Conservation (phyloP, 37 sponge, comb jelly and placozoan genomes). For the Aplysina aerophoba region DNA sequence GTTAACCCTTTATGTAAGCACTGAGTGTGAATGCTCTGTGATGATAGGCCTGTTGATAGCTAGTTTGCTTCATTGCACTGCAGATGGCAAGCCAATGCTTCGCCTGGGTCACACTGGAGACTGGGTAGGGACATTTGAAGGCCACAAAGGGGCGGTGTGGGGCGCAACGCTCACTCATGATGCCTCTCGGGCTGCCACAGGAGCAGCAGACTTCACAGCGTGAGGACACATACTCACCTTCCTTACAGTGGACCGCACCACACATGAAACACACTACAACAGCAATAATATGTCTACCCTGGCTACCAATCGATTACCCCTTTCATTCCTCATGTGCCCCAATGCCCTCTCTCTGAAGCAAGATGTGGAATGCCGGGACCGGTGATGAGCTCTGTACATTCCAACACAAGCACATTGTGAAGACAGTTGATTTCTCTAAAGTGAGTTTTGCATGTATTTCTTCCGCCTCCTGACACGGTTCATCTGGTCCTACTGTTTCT, state of each 20-base stretch:
- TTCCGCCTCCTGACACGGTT: neutral
- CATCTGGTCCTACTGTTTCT: neutral
- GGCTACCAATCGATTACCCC: neutral
- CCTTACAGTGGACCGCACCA: neutral
- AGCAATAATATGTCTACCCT: neutral
- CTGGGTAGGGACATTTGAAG: slow-evolving; percentile 99
- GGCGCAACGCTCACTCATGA: slow-evolving; percentile 82
- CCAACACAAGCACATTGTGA: slow-evolving; percentile 87
- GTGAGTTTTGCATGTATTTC: slow-evolving; percentile 43
- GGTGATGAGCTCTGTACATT: slow-evolving; percentile 68
- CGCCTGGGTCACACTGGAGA: no score
- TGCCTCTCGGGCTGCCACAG: slow-evolving; percentile 87
- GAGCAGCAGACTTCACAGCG: slow-evolving; percentile 98
- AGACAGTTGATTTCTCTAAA: slow-evolving; percentile 82
- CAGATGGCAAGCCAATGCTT: no score
- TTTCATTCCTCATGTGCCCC: neutral
- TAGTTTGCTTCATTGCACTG: no score
- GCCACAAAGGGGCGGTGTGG: slow-evolving; percentile 99
- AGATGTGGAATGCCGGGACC: slow-evolving; percentile 82
- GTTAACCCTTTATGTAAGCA: no score
- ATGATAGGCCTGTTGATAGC: no score
- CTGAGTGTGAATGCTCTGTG: no score
- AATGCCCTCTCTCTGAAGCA: slow-evolving; percentile 46
- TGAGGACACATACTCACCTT: slow-evolving; percentile 38
- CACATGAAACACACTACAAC: neutral